Conservation (phyloP, 2,888 invertebrate species). For the Megalurothrips usitatus region DNA sequence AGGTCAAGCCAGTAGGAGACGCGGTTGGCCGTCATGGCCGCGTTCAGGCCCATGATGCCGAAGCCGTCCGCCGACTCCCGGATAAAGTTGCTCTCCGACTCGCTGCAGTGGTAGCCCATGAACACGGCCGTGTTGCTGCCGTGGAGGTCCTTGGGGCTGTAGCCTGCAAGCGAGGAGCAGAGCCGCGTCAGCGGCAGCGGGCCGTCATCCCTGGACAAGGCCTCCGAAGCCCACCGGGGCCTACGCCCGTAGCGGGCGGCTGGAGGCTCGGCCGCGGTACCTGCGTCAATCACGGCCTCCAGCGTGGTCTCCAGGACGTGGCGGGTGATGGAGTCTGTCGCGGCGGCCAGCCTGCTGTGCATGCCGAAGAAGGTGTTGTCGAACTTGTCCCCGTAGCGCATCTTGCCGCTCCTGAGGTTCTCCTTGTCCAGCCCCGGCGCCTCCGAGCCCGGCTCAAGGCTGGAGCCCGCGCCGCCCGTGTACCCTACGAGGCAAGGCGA, state of each 20-base stretch:
- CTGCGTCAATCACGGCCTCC: conserved; percentile 51
- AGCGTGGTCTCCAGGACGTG: conserved; percentile 47
- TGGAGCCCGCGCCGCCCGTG: background rate
- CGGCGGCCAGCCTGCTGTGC: conserved; percentile 48
- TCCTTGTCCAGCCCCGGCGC: background rate
- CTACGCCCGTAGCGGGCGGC: too few relatives aligned
- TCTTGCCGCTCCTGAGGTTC: conserved; percentile 35
- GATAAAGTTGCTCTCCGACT: conserved; percentile 44
- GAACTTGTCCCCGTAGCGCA: conserved; percentile 45
- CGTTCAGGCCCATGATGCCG: conserved; percentile 60
- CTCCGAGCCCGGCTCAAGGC: background rate
- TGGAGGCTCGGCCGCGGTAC: conserved; percentile 40
- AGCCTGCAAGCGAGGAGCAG: conserved; percentile 41
- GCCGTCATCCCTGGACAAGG: too few relatives aligned
- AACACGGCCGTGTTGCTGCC: conserved; percentile 48
- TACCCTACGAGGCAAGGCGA: background rate
- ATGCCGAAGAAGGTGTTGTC: conserved; percentile 51
- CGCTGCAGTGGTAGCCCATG: conserved; percentile 48
- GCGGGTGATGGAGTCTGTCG: conserved; percentile 50
- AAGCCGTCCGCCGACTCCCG: conserved; percentile 49
- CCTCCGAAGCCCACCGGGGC: too few relatives aligned
- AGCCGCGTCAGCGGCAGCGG: too few relatives aligned
- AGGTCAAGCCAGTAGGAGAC: conserved; percentile 58
- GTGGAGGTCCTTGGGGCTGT: conserved; percentile 47
- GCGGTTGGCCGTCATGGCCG: conserved; percentile 59